Evolutionary conservation across 2,113 vertebrate species (phyloP).

Genomic region (Dromiciops gliroides): DNA sequence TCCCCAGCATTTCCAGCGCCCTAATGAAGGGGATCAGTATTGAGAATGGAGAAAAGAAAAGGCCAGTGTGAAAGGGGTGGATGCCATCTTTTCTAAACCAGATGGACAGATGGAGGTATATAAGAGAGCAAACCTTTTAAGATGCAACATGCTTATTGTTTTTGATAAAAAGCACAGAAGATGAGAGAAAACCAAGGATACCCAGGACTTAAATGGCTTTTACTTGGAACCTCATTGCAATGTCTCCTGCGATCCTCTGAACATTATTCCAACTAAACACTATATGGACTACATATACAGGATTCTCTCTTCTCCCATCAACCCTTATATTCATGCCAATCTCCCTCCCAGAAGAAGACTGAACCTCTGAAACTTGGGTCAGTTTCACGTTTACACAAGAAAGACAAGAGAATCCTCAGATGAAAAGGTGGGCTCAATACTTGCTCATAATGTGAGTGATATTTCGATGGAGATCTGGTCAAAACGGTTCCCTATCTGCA

Average conservation of each 20-base stretch:
- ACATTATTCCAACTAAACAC: neutral
- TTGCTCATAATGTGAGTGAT: neutral
- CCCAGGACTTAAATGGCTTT: neutral
- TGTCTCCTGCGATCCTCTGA: neutral
- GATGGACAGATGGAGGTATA: neutral
- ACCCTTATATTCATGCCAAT: slow-evolving; percentile 6
- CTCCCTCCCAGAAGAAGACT: neutral
- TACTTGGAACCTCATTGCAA: neutral
- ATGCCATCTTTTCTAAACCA: neutral
- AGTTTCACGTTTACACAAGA: neutral
- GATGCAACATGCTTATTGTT: slow-evolving; percentile 5
- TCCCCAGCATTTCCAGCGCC: neutral
- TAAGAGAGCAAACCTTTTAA: neutral
- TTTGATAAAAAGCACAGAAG: neutral
- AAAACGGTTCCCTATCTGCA: neutral
- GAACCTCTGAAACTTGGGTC: neutral
- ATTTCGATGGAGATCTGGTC: neutral
- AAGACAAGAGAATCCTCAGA: neutral
- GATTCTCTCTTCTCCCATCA: slow-evolving; percentile 7
- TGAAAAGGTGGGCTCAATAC: neutral
- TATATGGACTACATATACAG: neutral
- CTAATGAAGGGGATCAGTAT: neutral
- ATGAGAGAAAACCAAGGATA: neutral
- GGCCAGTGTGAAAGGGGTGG: neutral
- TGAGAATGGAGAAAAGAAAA: neutral